These are phyloP conservation scores for Epistrophe eligans DNA, from an alignment of 2,888 invertebrate species.

Conservation along the genomic window DNA sequence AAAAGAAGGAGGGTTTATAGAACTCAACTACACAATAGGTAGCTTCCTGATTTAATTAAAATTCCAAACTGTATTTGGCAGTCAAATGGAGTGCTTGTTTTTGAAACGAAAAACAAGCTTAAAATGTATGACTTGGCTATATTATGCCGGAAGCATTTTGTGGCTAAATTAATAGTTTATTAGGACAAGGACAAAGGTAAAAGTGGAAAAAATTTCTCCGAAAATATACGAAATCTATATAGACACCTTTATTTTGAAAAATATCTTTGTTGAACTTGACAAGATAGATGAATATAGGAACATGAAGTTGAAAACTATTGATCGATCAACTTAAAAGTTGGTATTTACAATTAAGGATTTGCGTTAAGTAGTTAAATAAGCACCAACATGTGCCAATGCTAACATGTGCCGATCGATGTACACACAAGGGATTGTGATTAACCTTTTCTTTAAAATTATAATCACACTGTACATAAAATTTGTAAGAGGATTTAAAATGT, in stretches of 20 bases:
- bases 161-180: conserved; percentile 8
- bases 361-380: too few species aligned
- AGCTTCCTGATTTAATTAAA: conserved; percentile 38
- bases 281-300: not conserved
- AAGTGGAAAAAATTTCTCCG: not conserved
- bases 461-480: too few species aligned
- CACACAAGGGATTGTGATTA: too few species aligned
- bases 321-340: not conserved
- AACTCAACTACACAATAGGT: not conserved
- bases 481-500: too few species aligned
- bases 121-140: not conserved
- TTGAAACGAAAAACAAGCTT: not conserved
- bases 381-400: too few species aligned
- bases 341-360: not conserved
- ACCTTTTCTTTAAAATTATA: too few species aligned
- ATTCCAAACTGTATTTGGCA: conserved; percentile 22
- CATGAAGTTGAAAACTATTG: not conserved
- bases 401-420: too few species aligned
- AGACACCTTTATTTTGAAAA: not conserved
- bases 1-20: not conserved
- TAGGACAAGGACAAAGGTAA: not conserved
- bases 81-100: conserved; percentile 25
- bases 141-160: not conserved
- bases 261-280: not conserved
- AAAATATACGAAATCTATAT: not conserved